These are phyloP conservation scores for Microplitis mediator DNA, from an alignment of 1,140 invertebrate species.

Conservation along the genomic window DNA sequence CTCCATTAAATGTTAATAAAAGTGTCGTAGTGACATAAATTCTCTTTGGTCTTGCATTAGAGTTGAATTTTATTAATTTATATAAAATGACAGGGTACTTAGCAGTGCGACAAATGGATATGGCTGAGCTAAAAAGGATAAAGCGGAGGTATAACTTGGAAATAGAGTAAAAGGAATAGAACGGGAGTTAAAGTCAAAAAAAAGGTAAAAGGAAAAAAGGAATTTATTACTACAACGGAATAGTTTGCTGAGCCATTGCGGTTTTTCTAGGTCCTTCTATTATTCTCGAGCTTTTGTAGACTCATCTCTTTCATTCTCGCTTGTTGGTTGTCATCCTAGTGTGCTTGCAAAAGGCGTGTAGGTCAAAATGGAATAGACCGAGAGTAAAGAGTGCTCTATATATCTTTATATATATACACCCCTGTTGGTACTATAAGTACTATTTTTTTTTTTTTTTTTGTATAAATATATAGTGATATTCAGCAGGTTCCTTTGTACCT, in stretches of 20 bases:
- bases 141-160: slow-evolving; percentile 3
- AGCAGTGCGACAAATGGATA: no score
- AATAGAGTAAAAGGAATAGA: slow-evolving; percentile 21
- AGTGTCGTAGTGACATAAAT: no score
- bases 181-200: slow-evolving; percentile 3
- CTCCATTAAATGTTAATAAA: no score
- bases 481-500: slow-evolving; percentile 43
- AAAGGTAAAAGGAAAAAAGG: slow-evolving; percentile 44
- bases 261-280: slow-evolving; percentile 46
- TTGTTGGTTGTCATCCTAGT: slow-evolving; percentile 11
- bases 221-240: slow-evolving; percentile 54
- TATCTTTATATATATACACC: no score
- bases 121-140: neutral
- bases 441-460: no score
- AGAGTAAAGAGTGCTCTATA: no score
- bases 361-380: neutral
- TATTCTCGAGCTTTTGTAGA: slow-evolving; percentile 47
- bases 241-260: slow-evolving; percentile 45
- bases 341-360: neutral
- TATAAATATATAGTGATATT: slow-evolving; percentile 34
- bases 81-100: no score
- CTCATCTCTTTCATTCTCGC: slow-evolving; percentile 36
- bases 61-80: no score
- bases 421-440: no score
- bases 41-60: no score